phyloP scores from a whole-genome alignment of 2,888 invertebrate species.

The Trissolcus japonicus region DNA sequence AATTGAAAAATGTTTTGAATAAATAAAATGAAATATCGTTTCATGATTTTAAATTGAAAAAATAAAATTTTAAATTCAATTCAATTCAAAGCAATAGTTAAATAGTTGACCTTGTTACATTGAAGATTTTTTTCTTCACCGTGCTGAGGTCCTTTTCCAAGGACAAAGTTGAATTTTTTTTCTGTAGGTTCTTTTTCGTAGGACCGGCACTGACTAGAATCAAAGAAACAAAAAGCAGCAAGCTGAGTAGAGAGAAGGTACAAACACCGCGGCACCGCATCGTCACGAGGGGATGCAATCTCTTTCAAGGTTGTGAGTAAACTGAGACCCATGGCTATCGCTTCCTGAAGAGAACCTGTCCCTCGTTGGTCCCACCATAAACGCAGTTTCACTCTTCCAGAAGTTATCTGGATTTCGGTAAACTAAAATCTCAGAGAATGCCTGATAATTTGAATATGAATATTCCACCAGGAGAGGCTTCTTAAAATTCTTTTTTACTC shows the following conservation, averaged over 20 bases:
- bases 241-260: slow-evolving; percentile 18
- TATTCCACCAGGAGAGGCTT: no score
- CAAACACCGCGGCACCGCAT: slow-evolving; percentile 19
- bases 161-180: slow-evolving; percentile 2
- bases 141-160: slow-evolving; percentile 21
- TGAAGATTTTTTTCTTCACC: slow-evolving; percentile 9
- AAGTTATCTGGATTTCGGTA: slow-evolving; percentile 9
- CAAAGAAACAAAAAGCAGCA: slow-evolving; percentile 19
- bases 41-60: no score
- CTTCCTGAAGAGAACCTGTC: slow-evolving; percentile 33
- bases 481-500: no score
- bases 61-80: no score
- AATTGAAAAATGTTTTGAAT: no score
- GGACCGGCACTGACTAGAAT: slow-evolving; percentile 57
- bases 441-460: background rate
- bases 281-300: slow-evolving; percentile 23
- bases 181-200: slow-evolving; percentile 29
- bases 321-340: slow-evolving; percentile 37
- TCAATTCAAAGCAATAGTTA: no score
- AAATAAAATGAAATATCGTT: no score
- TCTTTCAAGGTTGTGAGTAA: slow-evolving; percentile 38
- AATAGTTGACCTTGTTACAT: slow-evolving; percentile 17
- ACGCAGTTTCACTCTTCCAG: slow-evolving; percentile 17
- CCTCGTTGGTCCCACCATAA: slow-evolving; percentile 21
- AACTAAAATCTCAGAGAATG: slow-evolving; percentile 5